Percentiles rank a stretch among this genome's conserved stretches.
Evolutionary conservation across 2,113 vertebrate genomes (phyloP).

Genomic region (Formicarius rufipectus): DNA sequence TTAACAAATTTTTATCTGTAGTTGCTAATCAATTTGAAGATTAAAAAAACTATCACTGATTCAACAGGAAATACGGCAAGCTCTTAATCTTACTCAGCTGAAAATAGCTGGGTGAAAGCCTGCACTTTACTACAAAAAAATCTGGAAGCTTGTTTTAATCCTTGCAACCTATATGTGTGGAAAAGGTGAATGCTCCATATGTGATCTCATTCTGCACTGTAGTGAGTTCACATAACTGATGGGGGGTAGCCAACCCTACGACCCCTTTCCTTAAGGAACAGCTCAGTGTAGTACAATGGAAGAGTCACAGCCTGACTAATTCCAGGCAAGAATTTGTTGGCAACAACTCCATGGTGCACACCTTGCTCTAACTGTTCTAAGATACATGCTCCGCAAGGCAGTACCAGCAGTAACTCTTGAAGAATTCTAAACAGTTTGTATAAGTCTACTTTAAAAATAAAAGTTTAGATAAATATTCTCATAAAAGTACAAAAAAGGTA

Average conservation of each 20-base stretch:
- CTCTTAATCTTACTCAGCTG: fast-evolving
- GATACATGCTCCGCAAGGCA: background rate
- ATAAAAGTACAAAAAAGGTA: background rate
- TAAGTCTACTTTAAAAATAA: background rate
- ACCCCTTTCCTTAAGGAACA: background rate
- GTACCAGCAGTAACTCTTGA: background rate
- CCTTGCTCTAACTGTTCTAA: background rate
- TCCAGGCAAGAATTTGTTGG: background rate
- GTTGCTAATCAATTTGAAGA: background rate
- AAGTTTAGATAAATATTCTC: background rate
- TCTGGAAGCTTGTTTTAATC: background rate
- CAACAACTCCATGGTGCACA: fast-evolving
- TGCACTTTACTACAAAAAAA: background rate
- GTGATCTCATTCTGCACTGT: background rate
- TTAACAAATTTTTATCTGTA: background rate
- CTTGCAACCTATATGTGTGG: background rate
- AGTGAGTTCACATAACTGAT: background rate
- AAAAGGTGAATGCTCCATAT: background rate
- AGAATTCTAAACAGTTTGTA: background rate
- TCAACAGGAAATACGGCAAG: background rate
- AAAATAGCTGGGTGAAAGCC: background rate
- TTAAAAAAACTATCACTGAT: no score
- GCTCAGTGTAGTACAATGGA: background rate
- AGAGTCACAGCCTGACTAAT: background rate
- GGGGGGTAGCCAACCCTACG: background rate